These are phyloP conservation scores for Urocitellus parryii DNA, from an alignment of 2,113 vertebrate genomes.

Conservation along the genomic window DNA sequence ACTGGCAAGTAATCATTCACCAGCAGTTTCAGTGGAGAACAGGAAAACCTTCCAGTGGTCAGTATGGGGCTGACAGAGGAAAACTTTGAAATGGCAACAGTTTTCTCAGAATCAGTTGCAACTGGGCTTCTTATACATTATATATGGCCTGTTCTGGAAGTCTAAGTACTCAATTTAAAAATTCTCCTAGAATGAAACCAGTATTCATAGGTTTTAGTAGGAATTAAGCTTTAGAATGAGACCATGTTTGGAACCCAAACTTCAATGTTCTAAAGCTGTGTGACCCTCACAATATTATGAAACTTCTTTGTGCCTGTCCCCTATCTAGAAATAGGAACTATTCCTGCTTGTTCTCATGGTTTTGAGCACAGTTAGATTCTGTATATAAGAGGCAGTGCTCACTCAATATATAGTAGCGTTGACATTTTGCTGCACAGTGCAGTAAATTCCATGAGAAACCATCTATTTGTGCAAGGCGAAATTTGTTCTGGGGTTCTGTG, in stretches of 20 bases:
- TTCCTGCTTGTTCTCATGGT: background rate
- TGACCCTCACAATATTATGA: background rate
- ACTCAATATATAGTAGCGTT: background rate
- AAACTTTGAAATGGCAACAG: background rate
- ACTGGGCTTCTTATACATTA: background rate
- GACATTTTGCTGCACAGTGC: background rate
- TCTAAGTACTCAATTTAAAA: background rate
- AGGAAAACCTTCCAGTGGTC: background rate
- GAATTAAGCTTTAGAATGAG: background rate
- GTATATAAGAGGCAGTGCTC: background rate
- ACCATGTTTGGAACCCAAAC: background rate
- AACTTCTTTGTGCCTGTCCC: background rate
- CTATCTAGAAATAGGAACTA: background rate
- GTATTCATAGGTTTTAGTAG: background rate
- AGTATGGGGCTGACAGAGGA: background rate
- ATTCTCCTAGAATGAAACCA: constrained; percentile 25
- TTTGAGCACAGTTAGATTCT: background rate
- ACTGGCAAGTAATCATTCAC: background rate
- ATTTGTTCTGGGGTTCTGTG: background rate
- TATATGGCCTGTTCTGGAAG: background rate
- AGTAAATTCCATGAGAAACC: background rate
- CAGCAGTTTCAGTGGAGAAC: background rate
- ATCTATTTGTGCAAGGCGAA: background rate
- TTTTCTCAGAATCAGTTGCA: background rate
- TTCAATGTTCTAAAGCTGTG: background rate